Evolutionary conservation across 1,140 invertebrate species (phyloP).

Genomic region (Meloidogyne hapla): DNA sequence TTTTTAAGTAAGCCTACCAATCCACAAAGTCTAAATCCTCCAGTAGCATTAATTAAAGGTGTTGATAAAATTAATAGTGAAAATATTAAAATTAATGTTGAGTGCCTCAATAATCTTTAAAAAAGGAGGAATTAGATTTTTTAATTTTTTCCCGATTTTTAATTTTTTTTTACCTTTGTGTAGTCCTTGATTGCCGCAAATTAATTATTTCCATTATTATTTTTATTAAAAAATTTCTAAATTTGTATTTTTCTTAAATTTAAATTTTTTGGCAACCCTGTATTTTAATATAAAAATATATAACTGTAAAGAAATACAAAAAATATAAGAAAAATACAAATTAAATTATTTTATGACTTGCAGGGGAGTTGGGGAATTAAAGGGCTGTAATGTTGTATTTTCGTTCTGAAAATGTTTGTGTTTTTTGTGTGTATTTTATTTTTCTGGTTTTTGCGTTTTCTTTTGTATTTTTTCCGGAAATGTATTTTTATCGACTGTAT

Average conservation of each 20-base stretch:
- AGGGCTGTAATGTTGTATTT: too few relatives aligned
- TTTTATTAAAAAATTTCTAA: background rate
- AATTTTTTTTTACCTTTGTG: background rate
- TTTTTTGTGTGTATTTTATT: too few relatives aligned
- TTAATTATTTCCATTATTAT: background rate
- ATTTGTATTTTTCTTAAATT: background rate
- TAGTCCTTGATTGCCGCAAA: background rate
- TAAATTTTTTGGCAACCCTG: background rate
- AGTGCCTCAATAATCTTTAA: background rate
- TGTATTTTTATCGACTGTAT: too few relatives aligned
- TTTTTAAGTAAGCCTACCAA: background rate
- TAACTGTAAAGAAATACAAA: too few relatives aligned
- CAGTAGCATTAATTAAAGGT: background rate
- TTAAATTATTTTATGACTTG: too few relatives aligned
- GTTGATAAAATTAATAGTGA: background rate
- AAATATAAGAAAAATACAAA: too few relatives aligned
- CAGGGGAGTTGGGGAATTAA: too few relatives aligned
- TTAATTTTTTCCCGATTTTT: background rate
- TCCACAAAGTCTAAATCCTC: constrained; percentile 20
- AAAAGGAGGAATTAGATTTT: too few relatives aligned
- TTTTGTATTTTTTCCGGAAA: too few relatives aligned
- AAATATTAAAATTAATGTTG: background rate
- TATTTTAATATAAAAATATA: too few relatives aligned
- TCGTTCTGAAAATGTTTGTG: too few relatives aligned
- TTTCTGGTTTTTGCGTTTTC: too few relatives aligned